These are phyloP conservation scores for Sebastes baramenuke DNA, from an alignment of 2,797 vertebrate genomes.

Conservation along the genomic window DNA sequence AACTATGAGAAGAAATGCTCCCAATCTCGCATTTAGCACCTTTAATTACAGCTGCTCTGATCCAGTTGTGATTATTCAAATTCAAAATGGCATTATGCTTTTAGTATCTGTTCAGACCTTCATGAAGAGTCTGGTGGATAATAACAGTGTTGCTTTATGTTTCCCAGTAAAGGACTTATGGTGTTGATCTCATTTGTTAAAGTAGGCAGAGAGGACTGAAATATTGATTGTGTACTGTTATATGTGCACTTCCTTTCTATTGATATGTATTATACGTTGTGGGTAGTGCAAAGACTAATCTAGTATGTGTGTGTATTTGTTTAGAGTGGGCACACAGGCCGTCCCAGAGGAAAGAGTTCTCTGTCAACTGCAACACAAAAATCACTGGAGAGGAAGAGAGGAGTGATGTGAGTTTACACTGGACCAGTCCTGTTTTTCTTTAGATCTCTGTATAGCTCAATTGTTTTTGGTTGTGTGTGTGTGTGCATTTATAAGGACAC, in stretches of 20 bases:
- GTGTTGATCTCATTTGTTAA: neutral
- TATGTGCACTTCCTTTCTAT: neutral
- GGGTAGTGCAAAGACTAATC: neutral
- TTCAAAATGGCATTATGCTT: neutral
- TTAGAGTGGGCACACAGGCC: conserved; percentile 44
- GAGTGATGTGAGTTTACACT: conserved; percentile 71
- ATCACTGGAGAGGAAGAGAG: conserved; percentile 79
- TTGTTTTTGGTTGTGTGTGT: neutral
- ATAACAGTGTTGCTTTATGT: neutral
- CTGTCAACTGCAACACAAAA: conserved; percentile 82
- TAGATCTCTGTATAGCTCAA: neutral
- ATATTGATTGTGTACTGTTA: neutral
- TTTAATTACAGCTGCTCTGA: neutral
- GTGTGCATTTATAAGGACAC: neutral
- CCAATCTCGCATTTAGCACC: too few relatives aligned
- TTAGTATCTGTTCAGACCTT: neutral
- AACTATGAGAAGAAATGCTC: too few relatives aligned
- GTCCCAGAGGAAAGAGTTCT: conserved; percentile 44
- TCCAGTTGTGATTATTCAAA: neutral
- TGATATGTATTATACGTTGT: neutral
- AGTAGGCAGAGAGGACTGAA: neutral
- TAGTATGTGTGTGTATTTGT: neutral
- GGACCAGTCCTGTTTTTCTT: neutral
- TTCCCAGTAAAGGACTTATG: neutral
- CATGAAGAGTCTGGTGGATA: neutral